These are phyloP conservation scores for Monoplex corrugatus DNA, from an alignment of 2,888 invertebrate species.

Conservation along the genomic window DNA sequence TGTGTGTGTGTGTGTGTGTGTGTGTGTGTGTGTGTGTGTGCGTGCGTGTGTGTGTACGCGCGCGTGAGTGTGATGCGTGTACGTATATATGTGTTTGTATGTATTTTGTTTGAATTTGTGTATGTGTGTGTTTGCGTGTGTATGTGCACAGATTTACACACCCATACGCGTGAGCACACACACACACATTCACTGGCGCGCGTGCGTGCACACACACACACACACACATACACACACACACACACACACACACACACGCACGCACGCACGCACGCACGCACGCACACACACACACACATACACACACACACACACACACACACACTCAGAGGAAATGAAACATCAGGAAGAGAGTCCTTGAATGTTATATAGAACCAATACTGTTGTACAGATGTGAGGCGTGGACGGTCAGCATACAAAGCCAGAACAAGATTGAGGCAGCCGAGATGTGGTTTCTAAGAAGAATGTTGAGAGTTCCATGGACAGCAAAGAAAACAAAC, in stretches of 20 bases:
- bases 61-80: background rate
- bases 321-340: too few species aligned
- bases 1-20: background rate
- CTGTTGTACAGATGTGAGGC: too few species aligned
- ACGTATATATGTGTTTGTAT: background rate
- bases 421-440: too few species aligned
- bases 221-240: background rate
- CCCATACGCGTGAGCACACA: background rate
- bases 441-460: too few species aligned
- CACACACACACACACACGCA: background rate
- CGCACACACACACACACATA: background rate
- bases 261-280: background rate
- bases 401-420: too few species aligned
- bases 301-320: background rate
- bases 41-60: conserved; percentile 22
- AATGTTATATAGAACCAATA: too few species aligned
- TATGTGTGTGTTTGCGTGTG: too few species aligned
- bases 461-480: too few species aligned
- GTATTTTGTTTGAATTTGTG: background rate
- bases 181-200: background rate
- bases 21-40: background rate
- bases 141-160: too few species aligned
- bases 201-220: background rate
- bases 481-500: too few species aligned
- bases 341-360: too few species aligned